Evolutionary conservation across 2,797 vertebrate species (phyloP).

Genomic region (Semotilus atromaculatus): DNA sequence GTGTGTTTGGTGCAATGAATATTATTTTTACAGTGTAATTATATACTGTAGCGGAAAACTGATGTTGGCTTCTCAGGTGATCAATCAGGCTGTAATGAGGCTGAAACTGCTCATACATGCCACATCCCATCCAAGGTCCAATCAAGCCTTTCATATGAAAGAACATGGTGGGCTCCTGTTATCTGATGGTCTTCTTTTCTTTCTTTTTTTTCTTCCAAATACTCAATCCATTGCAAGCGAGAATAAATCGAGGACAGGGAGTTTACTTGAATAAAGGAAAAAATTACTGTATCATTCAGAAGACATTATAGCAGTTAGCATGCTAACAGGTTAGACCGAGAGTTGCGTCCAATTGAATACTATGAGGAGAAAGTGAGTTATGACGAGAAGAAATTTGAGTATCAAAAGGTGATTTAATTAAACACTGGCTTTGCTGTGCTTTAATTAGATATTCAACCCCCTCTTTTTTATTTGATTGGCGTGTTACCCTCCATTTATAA

Average conservation of each 20-base stretch:
- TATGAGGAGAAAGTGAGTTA: slow-evolving; percentile 63
- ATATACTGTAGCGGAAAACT: slow-evolving; percentile 64
- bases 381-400: slow-evolving; percentile 70
- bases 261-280: neutral
- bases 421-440: slow-evolving; percentile 59
- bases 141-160: slow-evolving; percentile 17
- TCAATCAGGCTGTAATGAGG: slow-evolving; percentile 75
- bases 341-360: slow-evolving; percentile 62
- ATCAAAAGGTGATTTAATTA: slow-evolving; percentile 73
- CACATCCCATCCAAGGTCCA: slow-evolving; percentile 66
- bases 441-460: slow-evolving; percentile 73
- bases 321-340: slow-evolving; percentile 33
- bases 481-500: slow-evolving; percentile 49
- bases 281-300: slow-evolving; percentile 10
- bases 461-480: slow-evolving; percentile 60
- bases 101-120: slow-evolving; percentile 61
- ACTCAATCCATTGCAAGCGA: neutral
- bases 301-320: slow-evolving; percentile 15
- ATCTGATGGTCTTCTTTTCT: neutral
- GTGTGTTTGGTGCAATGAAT: slow-evolving; percentile 50
- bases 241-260: neutral
- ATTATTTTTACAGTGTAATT: slow-evolving; percentile 69
- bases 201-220: neutral
- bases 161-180: neutral
- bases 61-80: slow-evolving; percentile 66